Evolutionary conservation across 2,797 vertebrate species (phyloP).

Genomic region (Muraenolepis orangiensis): DNA sequence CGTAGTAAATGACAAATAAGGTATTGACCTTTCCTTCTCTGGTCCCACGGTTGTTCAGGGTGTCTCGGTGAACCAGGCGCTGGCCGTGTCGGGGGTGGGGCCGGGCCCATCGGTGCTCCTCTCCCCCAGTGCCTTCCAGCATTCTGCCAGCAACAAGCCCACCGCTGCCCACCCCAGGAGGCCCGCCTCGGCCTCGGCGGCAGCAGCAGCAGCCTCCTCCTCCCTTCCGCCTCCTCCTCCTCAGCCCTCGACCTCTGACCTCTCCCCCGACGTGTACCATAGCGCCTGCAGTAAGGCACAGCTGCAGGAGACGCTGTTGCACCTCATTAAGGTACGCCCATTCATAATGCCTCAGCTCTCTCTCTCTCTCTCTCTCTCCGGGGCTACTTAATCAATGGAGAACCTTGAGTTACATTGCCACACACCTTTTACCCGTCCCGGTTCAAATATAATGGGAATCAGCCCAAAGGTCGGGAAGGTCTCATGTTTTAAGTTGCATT

Average conservation of each 20-base stretch:
- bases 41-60: constrained; percentile 55
- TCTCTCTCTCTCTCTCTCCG: not conserved
- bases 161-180: constrained; percentile 33
- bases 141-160: constrained; percentile 68
- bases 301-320: constrained; percentile 88
- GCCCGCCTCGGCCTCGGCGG: constrained; percentile 10
- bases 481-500: too few species aligned
- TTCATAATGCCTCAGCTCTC: not conserved
- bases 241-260: not conserved
- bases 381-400: not conserved
- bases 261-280: constrained; percentile 23
- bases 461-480: too few species aligned
- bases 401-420: too few species aligned
- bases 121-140: constrained; percentile 92
- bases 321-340: constrained; percentile 81
- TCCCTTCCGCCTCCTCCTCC: not conserved
- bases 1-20: not conserved
- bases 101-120: constrained; percentile 76
- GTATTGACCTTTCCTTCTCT: not conserved
- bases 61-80: constrained; percentile 70
- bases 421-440: too few species aligned
- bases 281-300: constrained; percentile 83
- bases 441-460: too few species aligned
- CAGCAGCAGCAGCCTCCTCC: constrained; percentile 3
- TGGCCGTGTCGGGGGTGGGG: constrained; percentile 65